A percentile compares a stretch with the other conserved stretches of the same genome.
Conservation (phyloP, 2,113 vertebrate genomes). For the Oenanthe oenanthe region DNA sequence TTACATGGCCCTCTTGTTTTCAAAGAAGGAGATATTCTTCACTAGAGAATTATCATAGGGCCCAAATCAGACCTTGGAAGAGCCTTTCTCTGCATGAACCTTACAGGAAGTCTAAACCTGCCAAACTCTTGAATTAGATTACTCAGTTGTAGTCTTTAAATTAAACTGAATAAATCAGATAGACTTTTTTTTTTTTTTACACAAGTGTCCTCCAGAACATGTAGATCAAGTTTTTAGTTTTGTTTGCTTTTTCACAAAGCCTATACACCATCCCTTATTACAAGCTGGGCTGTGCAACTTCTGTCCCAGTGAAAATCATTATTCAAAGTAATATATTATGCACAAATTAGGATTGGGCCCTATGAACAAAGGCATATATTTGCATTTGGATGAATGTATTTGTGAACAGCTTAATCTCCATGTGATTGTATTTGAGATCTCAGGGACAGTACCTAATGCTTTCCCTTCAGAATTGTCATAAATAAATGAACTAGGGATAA, state of each 20-base stretch:
- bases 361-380: background rate
- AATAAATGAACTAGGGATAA: conserved; percentile 37
- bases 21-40: background rate
- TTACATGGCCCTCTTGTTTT: background rate
- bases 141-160: background rate
- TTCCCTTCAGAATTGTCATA: background rate
- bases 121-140: background rate
- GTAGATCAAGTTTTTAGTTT: background rate
- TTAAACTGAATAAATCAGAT: background rate
- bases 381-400: background rate
- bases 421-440: background rate
- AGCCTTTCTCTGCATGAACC: background rate
- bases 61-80: background rate
- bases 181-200: too few relatives aligned
- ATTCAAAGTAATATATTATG: background rate
- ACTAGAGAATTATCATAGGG: background rate
- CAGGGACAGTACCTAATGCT: background rate
- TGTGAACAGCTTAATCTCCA: background rate
- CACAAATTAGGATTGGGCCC: background rate
- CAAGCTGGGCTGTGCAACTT: background rate
- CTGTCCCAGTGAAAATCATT: background rate
- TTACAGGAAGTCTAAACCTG: background rate
- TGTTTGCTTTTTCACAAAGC: background rate
- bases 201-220: background rate
- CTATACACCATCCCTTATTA: background rate